phyloP scores from a whole-genome alignment of 2,797 vertebrate genomes.

The Fistularia commersonii region DNA sequence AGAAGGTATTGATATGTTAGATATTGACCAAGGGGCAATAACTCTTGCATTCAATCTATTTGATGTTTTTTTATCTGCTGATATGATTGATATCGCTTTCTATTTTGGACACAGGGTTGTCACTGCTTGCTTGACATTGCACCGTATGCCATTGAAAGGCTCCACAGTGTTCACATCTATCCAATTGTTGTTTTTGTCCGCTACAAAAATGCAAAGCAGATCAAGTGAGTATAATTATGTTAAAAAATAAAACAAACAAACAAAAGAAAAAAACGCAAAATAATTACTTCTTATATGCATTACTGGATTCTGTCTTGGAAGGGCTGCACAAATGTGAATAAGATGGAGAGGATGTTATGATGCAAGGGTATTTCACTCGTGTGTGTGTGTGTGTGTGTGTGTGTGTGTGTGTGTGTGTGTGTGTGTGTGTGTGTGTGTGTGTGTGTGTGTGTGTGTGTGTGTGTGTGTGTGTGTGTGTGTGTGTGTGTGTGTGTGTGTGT shows the following conservation, averaged over 20 bases:
- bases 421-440: conserved; percentile 3
- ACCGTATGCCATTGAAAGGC: conserved; percentile 92
- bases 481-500: conserved; percentile 11
- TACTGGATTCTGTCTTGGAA: too few species aligned
- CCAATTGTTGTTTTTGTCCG: conserved; percentile 95
- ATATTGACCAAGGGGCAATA: too few species aligned
- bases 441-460: conserved; percentile 18
- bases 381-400: not conserved
- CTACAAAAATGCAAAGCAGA: conserved; percentile 98
- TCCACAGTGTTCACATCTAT: conserved; percentile 95
- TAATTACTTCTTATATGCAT: too few species aligned
- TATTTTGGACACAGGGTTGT: conserved; percentile 79
- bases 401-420: conserved; percentile 24
- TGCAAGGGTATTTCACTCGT: not conserved
- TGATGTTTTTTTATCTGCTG: not conserved
- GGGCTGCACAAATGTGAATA: too few species aligned
- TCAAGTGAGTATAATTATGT: conserved; percentile 84
- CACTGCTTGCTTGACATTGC: conserved; percentile 96
- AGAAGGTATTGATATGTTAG: conserved; percentile 78
- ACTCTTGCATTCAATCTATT: not conserved
- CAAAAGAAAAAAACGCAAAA: not conserved
- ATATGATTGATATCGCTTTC: not conserved
- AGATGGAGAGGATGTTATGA: too few species aligned
- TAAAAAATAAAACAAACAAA: too few species aligned
- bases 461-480: conserved; percentile 25